Conservation (phyloP, 2,797 vertebrate genomes). For the Mormyrus proboscirostris region DNA sequence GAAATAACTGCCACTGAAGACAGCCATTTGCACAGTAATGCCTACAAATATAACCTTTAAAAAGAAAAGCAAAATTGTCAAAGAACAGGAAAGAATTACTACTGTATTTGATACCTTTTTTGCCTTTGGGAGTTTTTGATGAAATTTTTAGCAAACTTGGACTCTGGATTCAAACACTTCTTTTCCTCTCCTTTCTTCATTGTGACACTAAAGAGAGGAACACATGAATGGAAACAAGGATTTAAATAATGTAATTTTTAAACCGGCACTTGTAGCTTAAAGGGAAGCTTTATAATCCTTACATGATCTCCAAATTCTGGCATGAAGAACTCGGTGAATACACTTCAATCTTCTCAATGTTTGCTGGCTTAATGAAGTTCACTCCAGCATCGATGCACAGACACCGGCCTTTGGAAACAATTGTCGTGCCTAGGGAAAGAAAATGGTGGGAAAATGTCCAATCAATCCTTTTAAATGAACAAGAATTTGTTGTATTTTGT, state of each 20-base stretch:
- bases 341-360: constrained; percentile 4
- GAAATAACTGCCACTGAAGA: neutral
- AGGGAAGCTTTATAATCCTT: neutral
- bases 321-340: neutral
- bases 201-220: neutral
- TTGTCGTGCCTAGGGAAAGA: neutral
- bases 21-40: neutral
- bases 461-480: neutral
- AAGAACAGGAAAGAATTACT: neutral
- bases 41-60: neutral
- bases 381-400: neutral
- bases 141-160: constrained; percentile 10
- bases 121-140: neutral
- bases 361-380: neutral
- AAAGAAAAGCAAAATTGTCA: neutral
- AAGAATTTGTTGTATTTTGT: neutral
- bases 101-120: constrained; percentile 4
- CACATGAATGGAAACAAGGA: neutral
- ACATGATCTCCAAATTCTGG: neutral
- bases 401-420: neutral
- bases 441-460: neutral
- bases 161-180: constrained; percentile 20
- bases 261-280: neutral
- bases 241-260: neutral
- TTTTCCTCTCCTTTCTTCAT: neutral